These are phyloP conservation scores for Onychomys leucogaster DNA, from an alignment of 2,797 vertebrate genomes.

Conservation along the genomic window DNA sequence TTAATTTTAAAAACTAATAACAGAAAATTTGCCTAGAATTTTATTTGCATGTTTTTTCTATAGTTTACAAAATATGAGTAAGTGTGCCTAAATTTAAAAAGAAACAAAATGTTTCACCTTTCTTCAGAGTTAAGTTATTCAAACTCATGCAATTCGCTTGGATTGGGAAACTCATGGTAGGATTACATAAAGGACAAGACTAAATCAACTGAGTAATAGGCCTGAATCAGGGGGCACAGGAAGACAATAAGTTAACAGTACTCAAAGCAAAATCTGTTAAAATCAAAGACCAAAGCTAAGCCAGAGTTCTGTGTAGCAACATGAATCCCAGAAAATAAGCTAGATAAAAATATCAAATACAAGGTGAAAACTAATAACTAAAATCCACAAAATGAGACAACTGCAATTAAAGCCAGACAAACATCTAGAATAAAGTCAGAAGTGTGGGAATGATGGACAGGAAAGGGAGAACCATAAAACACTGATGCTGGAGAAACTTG, in stretches of 20 bases:
- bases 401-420: background rate
- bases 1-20: background rate
- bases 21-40: background rate
- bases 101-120: background rate
- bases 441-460: rapidly evolving
- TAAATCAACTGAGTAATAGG: background rate
- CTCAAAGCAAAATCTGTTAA: background rate
- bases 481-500: rapidly evolving
- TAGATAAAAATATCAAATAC: background rate
- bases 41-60: background rate
- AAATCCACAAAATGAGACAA: background rate
- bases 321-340: background rate
- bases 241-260: background rate
- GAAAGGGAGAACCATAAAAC: background rate
- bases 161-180: background rate
- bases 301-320: background rate
- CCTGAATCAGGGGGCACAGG: background rate
- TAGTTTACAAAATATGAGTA: background rate
- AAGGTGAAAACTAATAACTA: background rate
- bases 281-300: background rate
- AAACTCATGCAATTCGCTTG: background rate
- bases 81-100: background rate
- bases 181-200: rapidly evolving
- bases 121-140: background rate
- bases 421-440: background rate